Base-by-base conservation (phyloP, 2,113 vertebrate species). In the Aegithalos caudatus region DNA sequence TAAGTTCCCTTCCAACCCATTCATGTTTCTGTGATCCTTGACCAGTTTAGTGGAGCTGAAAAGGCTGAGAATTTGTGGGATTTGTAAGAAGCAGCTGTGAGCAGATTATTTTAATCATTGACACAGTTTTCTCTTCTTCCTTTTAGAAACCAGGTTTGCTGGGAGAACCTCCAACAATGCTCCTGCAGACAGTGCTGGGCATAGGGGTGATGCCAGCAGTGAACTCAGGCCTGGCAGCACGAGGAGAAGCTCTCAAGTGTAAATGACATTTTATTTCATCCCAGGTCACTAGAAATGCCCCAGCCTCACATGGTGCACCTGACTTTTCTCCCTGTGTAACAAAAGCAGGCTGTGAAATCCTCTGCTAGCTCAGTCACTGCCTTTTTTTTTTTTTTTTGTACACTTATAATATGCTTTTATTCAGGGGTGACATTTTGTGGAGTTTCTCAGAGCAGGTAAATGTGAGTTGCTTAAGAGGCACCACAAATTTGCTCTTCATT, bases 181-280 rank as follows among this genome's bases (percentile, higher is more conserved):
- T 99, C 4, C 98, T 99, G 71, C 99, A 99, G 89, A 98, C 98
- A 10, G 97, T 98, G 3, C 95, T 99, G 94, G 98, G 98, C 70
- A 96, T 99, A 57, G 98, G 98, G 61, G 94, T 98, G 51, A 89
- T 98, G 2, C 97, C 98, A 33, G 93, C 98, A 2, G 57, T 98
- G 95, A 95, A 96, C 21, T 95, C 98, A 45, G 99, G 98, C 51
- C 96, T 99, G 95, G 99, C 98, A 35, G 92, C 98, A 57, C 98
- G 98, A 60, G 99, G 99, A 96, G 99, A 99, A 96, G 98, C 98
- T n/a, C 98, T 98, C 33, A 98, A 98, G 95, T 98, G 99, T 99
- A 98, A 98, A 91, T 96, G 58, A 18, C n/a, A 7, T 70, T 90
- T 95, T 51, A 23, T 94, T 96, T 90, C 65, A 6, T 84, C 87